Evolutionary conservation across 2,113 vertebrate species (phyloP).

Genomic region (Crotalus helleri): DNA sequence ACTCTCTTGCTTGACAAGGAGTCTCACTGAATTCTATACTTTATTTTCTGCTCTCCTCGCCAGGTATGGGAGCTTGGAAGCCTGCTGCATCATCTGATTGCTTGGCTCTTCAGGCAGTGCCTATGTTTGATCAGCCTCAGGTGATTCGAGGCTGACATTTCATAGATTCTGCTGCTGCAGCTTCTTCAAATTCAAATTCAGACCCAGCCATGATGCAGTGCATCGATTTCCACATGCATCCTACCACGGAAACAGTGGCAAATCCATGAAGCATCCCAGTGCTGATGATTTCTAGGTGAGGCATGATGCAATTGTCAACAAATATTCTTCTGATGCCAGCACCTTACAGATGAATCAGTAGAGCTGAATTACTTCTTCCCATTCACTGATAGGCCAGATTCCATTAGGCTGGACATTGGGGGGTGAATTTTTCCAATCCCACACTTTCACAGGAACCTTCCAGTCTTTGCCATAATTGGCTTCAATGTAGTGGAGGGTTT

Average conservation of each 20-base stretch:
- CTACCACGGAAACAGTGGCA: background rate
- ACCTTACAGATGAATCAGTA: constrained; percentile 63
- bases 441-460: constrained; percentile 77
- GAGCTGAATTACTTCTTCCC: constrained; percentile 84
- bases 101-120: background rate
- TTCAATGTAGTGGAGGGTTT: constrained; percentile 78
- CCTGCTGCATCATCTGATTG: background rate
- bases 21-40: background rate
- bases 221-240: background rate
- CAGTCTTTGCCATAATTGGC: constrained; percentile 85
- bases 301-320: background rate
- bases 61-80: background rate
- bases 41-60: background rate
- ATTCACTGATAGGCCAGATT: constrained; percentile 80
- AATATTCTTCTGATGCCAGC: background rate
- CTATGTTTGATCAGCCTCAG: background rate
- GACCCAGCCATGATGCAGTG: background rate
- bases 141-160: background rate
- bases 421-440: constrained; percentile 89
- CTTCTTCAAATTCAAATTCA: background rate
- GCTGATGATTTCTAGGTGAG: background rate
- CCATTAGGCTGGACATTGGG: constrained; percentile 82
- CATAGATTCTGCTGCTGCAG: background rate
- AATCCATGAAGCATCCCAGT: background rate
- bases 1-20: background rate